Evolutionary conservation across 2,888 invertebrate genomes (phyloP).

Genomic region (Xylocampa areola): DNA sequence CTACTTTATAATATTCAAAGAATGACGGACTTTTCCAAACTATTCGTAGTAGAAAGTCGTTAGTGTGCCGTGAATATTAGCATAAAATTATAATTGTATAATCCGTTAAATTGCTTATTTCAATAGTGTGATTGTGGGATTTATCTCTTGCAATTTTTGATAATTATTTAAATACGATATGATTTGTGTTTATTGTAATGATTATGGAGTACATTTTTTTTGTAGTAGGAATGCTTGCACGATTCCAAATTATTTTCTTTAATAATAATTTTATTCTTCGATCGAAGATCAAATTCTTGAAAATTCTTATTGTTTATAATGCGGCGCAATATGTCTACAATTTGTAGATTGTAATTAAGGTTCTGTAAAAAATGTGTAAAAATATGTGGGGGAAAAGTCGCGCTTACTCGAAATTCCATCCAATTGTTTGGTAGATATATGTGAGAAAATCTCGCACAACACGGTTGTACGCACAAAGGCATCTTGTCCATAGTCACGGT

Average conservation of each 20-base stretch:
- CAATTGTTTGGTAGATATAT: slow-evolving; percentile 20
- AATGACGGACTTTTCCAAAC: slow-evolving; percentile 30
- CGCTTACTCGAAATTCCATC: slow-evolving; percentile 30
- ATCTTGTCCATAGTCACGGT: slow-evolving; percentile 53
- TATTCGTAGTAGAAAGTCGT: slow-evolving; percentile 49
- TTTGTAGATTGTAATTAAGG: no score
- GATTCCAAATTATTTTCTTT: slow-evolving; percentile 8
- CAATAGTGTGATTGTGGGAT: slow-evolving; percentile 29
- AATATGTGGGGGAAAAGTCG: slow-evolving; percentile 5
- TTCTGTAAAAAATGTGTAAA: no score
- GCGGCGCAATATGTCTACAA: no score
- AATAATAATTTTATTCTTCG: not conserved
- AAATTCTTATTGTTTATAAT: no score
- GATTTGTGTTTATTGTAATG: slow-evolving; percentile 15
- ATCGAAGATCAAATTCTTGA: no score
- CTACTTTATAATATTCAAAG: slow-evolving; percentile 35
- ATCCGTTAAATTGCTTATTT: slow-evolving; percentile 41
- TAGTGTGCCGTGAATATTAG: slow-evolving; percentile 43
- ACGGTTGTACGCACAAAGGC: slow-evolving; percentile 38
- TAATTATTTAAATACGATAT: slow-evolving; percentile 9
- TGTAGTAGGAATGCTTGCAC: slow-evolving; percentile 18
- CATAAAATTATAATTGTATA: slow-evolving; percentile 48
- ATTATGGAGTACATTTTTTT: slow-evolving; percentile 16
- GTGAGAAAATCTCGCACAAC: slow-evolving; percentile 43
- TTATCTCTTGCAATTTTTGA: slow-evolving; percentile 15